Evolutionary conservation across 1,140 invertebrate genomes (phyloP), one percentile per base, ranked within the genome.

Genomic region (Drosophila setifemur): DNA sequence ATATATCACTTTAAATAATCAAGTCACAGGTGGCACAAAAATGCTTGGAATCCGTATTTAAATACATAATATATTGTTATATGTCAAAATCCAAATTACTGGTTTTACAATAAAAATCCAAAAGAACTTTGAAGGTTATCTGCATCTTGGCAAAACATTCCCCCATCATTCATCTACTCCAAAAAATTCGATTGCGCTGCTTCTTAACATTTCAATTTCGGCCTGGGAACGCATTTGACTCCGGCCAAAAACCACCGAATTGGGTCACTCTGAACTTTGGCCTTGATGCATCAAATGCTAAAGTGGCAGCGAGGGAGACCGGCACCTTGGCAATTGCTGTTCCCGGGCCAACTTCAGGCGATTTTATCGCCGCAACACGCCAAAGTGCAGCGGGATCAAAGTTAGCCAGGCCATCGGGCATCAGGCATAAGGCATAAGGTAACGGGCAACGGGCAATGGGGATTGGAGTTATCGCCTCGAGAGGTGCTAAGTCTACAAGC

Each of bases 251-350:
- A 85, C 61, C 77, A 85, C 54, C 55, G 71, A 83, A 83, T 79
- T 88, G 77, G 77, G 83, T 86, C 81, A 83, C 74, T 83, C 57
- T 83, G 81, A 83, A 79, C 79, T 83, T 79, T 83, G 55, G 74
- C 79, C 81, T 83, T 83, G 79, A 78, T 58, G 47, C 67, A 44
- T 29, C 58, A 61, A 72, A 55, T 54, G 54, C 67, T 26, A 48
- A 50, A 71, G 44, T 49, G 42, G 67, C 53, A 47, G 42, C 55
- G 31, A 40, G 47, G 35, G 31, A 29, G 48, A 45, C 42, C 44
- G 50, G 25, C 43, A 45, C 49, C 33, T 44, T 26, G 39, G 40
- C 50, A 42, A 57, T 73, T 63, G 69, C 44, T 43, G 31, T 54
- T 49, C 31, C 37, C 40, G 52, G 25, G 43, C 47, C 35, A 29